A percentile compares a stretch with the other conserved stretches of the same genome.
phyloP scores from a whole-genome alignment of 2,797 vertebrate species.

The Phoxinus dragarum region DNA sequence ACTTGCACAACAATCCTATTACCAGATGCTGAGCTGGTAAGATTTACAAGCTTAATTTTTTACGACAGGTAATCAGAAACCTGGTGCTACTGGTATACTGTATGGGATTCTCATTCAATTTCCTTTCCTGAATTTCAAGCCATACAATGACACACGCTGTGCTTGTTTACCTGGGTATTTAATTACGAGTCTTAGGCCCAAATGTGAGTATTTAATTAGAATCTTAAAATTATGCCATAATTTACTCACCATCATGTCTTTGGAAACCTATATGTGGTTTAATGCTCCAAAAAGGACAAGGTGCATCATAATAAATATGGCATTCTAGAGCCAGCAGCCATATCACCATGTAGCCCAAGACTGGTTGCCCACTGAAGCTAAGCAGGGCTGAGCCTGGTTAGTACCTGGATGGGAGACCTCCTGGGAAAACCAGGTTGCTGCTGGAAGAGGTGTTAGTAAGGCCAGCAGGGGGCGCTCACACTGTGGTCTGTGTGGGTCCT shows the following conservation, averaged over 20 bases:
- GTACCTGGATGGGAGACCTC: too few relatives aligned
- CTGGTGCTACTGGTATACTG: not conserved
- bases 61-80: constrained; percentile 24
- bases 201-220: not conserved
- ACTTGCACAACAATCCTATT: not conserved
- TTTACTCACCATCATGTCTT: not conserved
- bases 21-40: constrained; percentile 25
- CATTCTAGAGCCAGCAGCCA: not conserved
- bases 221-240: not conserved
- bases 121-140: constrained; percentile 1
- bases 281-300: not conserved
- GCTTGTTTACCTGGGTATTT: not conserved
- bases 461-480: too few relatives aligned
- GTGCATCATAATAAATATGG: not conserved
- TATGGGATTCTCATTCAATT: not conserved
- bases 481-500: too few relatives aligned
- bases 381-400: too few relatives aligned
- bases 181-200: not conserved
- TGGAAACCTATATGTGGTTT: not conserved
- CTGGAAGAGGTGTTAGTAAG: too few relatives aligned
- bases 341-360: too few relatives aligned
- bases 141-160: not conserved
- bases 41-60: not conserved
- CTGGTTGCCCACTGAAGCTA: too few relatives aligned
- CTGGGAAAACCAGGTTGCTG: too few relatives aligned